Evolutionary conservation across 1,140 invertebrate species (phyloP).

Genomic region (Nomia melanderi): DNA sequence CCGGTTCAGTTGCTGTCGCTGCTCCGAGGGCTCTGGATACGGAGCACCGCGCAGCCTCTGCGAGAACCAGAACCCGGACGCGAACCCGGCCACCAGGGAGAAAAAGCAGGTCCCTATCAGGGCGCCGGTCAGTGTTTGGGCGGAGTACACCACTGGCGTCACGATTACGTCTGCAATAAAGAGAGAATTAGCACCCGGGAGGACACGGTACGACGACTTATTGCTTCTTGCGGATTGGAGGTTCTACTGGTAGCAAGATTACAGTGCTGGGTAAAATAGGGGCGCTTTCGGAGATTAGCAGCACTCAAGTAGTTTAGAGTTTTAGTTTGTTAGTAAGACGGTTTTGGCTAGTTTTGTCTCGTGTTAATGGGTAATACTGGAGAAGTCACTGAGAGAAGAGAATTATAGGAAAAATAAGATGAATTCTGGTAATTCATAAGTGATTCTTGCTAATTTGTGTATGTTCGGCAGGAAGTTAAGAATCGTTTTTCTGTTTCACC

Average conservation of each 20-base stretch:
- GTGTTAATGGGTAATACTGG: too few species aligned
- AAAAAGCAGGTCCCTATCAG: conserved; percentile 89
- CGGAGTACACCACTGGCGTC: conserved; percentile 88
- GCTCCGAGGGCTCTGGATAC: conserved; percentile 87
- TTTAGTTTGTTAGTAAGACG: too few species aligned
- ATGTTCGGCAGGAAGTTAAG: too few species aligned
- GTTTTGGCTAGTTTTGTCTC: too few species aligned
- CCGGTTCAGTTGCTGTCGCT: conserved; percentile 86
- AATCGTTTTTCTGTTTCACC: too few species aligned
- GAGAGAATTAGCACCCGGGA: conserved; percentile 16
- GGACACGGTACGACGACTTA: background rate
- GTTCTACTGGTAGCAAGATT: background rate
- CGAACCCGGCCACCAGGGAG: conserved; percentile 90
- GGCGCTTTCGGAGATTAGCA: too few species aligned
- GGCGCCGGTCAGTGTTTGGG: conserved; percentile 89
- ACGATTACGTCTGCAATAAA: conserved; percentile 82
- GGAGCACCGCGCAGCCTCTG: conserved; percentile 87
- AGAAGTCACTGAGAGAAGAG: too few species aligned
- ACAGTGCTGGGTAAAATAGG: background rate
- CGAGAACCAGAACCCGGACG: conserved; percentile 91
- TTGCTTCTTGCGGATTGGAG: conserved; percentile 4
- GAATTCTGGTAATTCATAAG: too few species aligned
- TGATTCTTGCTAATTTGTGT: too few species aligned
- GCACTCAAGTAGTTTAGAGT: too few species aligned
- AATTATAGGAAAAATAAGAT: too few species aligned